Percentiles rank a stretch among this genome's conserved stretches.
These are phyloP conservation scores for Microtus pennsylvanicus DNA, from an alignment of 2,113 vertebrate genomes.

Conservation along the genomic window DNA sequence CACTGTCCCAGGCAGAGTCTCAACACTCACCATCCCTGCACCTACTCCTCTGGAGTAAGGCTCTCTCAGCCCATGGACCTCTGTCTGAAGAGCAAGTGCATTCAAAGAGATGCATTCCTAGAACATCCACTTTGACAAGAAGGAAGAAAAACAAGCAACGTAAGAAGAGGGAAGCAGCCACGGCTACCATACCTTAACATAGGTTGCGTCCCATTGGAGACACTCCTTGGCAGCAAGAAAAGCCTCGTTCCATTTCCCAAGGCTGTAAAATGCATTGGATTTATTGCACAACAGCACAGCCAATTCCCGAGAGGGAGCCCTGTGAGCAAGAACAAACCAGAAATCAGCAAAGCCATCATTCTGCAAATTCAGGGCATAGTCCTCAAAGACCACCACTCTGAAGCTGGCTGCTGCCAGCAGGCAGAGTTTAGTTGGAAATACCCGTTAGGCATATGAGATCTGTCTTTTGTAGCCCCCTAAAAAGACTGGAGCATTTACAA, in stretches of 20 bases:
- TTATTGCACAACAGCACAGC: constrained; percentile 88
- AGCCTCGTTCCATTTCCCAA: constrained; percentile 86
- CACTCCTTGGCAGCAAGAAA: constrained; percentile 81
- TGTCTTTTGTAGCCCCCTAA: background rate
- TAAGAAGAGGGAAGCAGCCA: background rate
- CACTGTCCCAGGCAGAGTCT: background rate
- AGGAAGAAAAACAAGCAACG: background rate
- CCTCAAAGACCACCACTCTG: background rate
- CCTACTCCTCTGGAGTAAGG: background rate
- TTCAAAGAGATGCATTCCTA: background rate
- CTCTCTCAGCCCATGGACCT: too few species aligned
- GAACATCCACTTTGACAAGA: background rate
- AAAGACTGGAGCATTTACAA: background rate
- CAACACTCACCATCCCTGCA: background rate
- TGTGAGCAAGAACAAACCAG: constrained; percentile 61
- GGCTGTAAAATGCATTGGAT: constrained; percentile 86
- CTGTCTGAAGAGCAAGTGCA: background rate
- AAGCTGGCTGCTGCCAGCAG: background rate
- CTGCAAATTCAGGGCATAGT: background rate
- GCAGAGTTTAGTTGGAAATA: background rate
- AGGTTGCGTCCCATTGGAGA: constrained; percentile 81
- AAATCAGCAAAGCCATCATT: background rate
- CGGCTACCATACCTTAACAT: constrained; percentile 85
- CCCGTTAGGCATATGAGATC: background rate
- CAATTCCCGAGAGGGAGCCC: constrained; percentile 82